These are phyloP conservation scores for Actinernus sp. DNA, from an alignment of 92 coral and sea anemone genomes.

Conservation along the genomic window DNA sequence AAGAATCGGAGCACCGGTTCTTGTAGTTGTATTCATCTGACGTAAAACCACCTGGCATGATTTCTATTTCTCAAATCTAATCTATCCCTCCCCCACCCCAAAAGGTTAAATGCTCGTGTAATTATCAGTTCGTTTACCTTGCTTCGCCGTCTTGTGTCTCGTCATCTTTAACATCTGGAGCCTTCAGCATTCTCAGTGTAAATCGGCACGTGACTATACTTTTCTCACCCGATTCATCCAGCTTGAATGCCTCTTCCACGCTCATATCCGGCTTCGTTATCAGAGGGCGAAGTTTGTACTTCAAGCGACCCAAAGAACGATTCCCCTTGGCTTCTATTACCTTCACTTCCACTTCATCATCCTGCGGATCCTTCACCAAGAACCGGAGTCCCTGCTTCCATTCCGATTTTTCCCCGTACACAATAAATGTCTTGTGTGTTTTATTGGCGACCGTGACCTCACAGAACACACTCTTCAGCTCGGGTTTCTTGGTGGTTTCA, in stretches of 20 bases:
- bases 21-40: too few relatives aligned
- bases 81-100: too few relatives aligned
- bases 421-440: constrained; percentile 83
- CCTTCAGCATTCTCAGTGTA: constrained; percentile 75
- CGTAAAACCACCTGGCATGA: too few relatives aligned
- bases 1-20: too few relatives aligned
- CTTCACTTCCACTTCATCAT: constrained; percentile 74
- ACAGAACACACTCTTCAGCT: constrained; percentile 82
- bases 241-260: constrained; percentile 61
- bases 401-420: constrained; percentile 79
- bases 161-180: constrained; percentile 35
- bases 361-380: constrained; percentile 75
- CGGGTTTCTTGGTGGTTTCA: constrained; percentile 54
- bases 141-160: neutral
- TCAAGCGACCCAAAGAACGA: constrained; percentile 68
- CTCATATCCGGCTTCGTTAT: constrained; percentile 69
- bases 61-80: too few relatives aligned
- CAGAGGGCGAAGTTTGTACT: constrained; percentile 62
- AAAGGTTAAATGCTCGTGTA: too few relatives aligned
- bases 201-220: constrained; percentile 85
- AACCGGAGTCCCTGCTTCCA: constrained; percentile 97
- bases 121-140: too few relatives aligned
- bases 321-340: constrained; percentile 93
- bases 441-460: constrained; percentile 82
- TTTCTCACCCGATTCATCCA: constrained; percentile 89